Evolutionary conservation across 64 coral and sea anemone genomes (phyloP), one percentile per base, ranked within the genome.

Genomic region (Stylophora pistillata): DNA sequence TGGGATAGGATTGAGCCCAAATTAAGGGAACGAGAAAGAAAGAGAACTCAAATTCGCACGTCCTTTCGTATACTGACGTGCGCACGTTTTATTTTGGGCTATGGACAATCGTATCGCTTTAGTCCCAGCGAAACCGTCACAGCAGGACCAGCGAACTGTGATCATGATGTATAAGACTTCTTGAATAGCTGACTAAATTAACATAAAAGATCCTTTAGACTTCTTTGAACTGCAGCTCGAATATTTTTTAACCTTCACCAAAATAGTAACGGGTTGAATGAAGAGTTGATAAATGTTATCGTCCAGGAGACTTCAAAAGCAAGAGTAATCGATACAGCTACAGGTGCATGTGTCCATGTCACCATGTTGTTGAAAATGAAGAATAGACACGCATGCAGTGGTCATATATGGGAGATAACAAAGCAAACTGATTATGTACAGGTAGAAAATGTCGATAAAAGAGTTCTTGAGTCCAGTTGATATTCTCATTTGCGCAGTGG

Each of bases 241-340:
- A 76, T 21, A 23, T 76, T 34, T 33, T 41, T 53, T 0, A 76
- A 16, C 21, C 73, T 33, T 16, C 73, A 76, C 10, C 34, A 76
- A 53, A 76, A 76, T 17, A 76, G 10, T 18, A 76, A n/a, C 37
- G 73, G 73, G 18, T 76, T 76, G 10, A 76, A 31, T 23, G 33
- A 76, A 17, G 73, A 76, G 20, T 76, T 76, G 34, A 76, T 76
- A 33, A n/a, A 76, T 16, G 32, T 37, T 53, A 76, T 53, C 53
- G 73, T 76, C 37, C 32, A 41, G 2, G 73, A 76, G 53, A 76
- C 73, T 23, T 76, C 73, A 18, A 41, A 76, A 53, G 37, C 64
- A 28, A 68, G 23, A 21, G 23, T 68, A 25, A 25, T 21, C 26
- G 64, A 2, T 68, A 68, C 12, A 9, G 64, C n/a, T n/a, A n/a